Conservation (phyloP, 2,888 invertebrate species). For the Stegana nigrithorax region DNA sequence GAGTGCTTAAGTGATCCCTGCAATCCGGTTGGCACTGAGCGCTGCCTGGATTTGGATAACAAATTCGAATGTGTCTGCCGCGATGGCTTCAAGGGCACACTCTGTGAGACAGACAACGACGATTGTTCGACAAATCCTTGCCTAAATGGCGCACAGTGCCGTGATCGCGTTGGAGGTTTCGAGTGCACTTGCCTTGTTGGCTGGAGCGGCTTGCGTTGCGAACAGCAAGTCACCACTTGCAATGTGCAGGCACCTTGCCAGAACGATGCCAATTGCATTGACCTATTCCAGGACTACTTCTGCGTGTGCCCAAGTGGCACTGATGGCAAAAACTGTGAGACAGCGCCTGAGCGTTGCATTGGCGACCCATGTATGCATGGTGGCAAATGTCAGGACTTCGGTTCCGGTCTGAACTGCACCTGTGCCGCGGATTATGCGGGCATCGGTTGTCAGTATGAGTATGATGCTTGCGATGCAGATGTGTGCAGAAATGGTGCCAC, state of each 20-base stretch:
- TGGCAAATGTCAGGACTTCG: constrained; percentile 95
- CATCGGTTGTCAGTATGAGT: constrained; percentile 93
- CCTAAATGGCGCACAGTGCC: constrained; percentile 88
- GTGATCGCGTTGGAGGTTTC: constrained; percentile 86
- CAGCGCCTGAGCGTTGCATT: constrained; percentile 85
- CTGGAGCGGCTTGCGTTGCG: constrained; percentile 88
- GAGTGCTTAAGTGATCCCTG: constrained; percentile 93
- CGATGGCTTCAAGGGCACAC: constrained; percentile 85
- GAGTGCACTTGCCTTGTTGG: constrained; percentile 86
- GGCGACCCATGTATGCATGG: constrained; percentile 90
- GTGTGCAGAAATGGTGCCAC: constrained; percentile 95
- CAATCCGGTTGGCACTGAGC: constrained; percentile 88
- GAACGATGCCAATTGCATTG: constrained; percentile 91
- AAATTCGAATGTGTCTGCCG: constrained; percentile 89
- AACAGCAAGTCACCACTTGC: constrained; percentile 89
- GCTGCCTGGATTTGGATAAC: constrained; percentile 89
- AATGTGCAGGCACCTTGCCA: constrained; percentile 84
- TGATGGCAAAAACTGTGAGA: constrained; percentile 96
- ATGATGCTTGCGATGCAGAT: constrained; percentile 89
- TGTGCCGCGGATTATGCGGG: constrained; percentile 88
- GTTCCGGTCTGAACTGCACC: constrained; percentile 93
- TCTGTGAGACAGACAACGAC: constrained; percentile 88
- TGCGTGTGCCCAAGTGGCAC: constrained; percentile 88
- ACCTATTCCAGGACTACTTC: constrained; percentile 81
- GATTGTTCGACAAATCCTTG: constrained; percentile 90